Evolutionary conservation across 2,797 vertebrate species (phyloP).

Genomic region (Eupleurogrammus muticus): DNA sequence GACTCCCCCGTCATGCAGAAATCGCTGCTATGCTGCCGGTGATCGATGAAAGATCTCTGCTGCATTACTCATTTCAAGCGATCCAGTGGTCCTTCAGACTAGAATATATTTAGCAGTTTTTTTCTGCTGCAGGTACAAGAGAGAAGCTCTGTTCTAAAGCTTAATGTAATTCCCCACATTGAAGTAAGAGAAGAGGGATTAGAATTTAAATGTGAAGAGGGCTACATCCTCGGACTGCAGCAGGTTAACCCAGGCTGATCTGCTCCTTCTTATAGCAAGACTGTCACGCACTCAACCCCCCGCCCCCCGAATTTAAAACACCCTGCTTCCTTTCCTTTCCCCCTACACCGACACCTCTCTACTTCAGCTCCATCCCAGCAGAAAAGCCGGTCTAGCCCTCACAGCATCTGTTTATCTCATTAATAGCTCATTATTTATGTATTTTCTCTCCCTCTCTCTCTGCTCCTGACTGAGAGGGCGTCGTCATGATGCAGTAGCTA

Average conservation of each 20-base stretch:
- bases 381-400: constrained; percentile 27
- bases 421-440: constrained; percentile 15
- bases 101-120: constrained; percentile 33
- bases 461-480: constrained; percentile 25
- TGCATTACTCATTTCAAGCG: constrained; percentile 12
- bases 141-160: constrained; percentile 14
- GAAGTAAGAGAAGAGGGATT: neutral
- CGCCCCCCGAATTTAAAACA: constrained; percentile 26
- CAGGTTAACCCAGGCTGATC: constrained; percentile 57
- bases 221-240: constrained; percentile 25
- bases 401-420: constrained; percentile 33
- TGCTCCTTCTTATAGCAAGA: constrained; percentile 36
- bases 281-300: constrained; percentile 43
- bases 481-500: constrained; percentile 59
- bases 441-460: constrained; percentile 23
- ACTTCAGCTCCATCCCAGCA: constrained; percentile 22
- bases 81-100: constrained; percentile 3
- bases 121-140: constrained; percentile 5
- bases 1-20: neutral
- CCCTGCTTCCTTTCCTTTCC: constrained; percentile 23
- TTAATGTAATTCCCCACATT: constrained; percentile 29
- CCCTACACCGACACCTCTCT: constrained; percentile 15
- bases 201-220: constrained; percentile 27
- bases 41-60: constrained; percentile 28
- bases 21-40: constrained; percentile 7